Base-by-base conservation (phyloP, 2,888 invertebrate species). In the Drosophila kanekoi region DNA sequence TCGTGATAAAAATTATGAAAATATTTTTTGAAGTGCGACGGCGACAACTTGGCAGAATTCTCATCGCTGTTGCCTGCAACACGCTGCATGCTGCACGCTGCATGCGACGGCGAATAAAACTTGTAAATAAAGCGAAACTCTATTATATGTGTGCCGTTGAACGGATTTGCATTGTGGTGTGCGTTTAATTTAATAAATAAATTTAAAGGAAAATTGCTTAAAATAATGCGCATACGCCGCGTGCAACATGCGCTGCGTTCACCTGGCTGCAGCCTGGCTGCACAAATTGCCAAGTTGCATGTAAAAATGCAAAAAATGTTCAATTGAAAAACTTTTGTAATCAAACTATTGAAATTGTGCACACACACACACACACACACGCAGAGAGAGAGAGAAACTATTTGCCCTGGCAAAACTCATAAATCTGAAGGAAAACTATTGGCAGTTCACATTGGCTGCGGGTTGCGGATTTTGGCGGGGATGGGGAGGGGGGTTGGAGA, bases 1-100 rank as follows among this genome's bases (percentile, higher is more conserved):
- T 88, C 88, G 83, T 88, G 88, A 84, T 88, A 85, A 88, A 83
- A 84, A 84, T 87, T 84, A 84, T 88, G 86, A 84, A 84, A 84
- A 84, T 84, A 79, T 79, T 77, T 81, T 79, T 74, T 59, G 70
- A 85, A 87, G 78, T 87, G 16, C 60, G 28, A 41, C 40, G 40
- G 28, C 65, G 43, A 65, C 65, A 73, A 70, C 57, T 69, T 68
- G 59, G 51, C 70, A 58, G 37, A 64, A 52, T 56, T 40, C 3
- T 18, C 18, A 18, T 1, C 18, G 18, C 28, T 41, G 49, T 35
- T 52, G 28, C n/a, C n/a, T 44, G 44, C 44, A 44, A 28, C 44
- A 23, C n/a, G 44, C 16, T 45, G 71, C 70, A 75, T 9, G 57
- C 69, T n/a, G n/a, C n/a, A n/a, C n/a, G n/a, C n/a, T n/a, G n/a